Conservation (phyloP, 2,888 invertebrate species). For the Electrophaes corylata region DNA sequence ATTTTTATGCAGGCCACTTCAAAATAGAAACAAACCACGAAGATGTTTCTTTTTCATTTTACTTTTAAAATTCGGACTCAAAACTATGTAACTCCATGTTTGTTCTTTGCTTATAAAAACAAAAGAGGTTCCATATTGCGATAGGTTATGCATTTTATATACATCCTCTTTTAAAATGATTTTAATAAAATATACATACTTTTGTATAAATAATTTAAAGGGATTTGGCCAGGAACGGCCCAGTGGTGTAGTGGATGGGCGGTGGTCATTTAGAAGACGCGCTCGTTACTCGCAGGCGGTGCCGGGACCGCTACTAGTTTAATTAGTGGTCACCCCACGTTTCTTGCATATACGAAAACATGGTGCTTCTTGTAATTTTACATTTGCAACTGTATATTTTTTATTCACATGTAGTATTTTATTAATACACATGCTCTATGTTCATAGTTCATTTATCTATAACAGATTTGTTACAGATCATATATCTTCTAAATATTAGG, state of each 20-base stretch:
- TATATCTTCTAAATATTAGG: too few species aligned
- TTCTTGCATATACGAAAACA: constrained; percentile 39
- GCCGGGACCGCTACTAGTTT: constrained; percentile 26
- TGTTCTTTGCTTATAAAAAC: background rate
- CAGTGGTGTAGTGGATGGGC: constrained; percentile 12
- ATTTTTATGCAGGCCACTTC: background rate
- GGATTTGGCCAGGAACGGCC: background rate
- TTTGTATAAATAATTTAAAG: background rate
- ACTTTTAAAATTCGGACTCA: too few species aligned
- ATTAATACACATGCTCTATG: too few species aligned
- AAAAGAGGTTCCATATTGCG: background rate
- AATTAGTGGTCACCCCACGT: constrained; percentile 32
- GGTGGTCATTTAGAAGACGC: constrained; percentile 48
- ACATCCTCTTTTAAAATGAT: background rate
- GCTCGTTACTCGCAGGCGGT: constrained; percentile 62
- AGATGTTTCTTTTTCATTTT: too few species aligned
- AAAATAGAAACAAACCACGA: background rate
- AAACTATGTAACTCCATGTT: background rate
- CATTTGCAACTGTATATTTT: too few species aligned
- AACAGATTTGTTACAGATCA: too few species aligned
- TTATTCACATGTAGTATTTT: too few species aligned
- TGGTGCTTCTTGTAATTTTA: too few species aligned
- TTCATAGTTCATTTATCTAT: too few species aligned
- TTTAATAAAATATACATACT: background rate
- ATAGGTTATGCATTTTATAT: too few species aligned